A percentile compares a stretch with the other conserved stretches of the same genome.
Conservation (phyloP, 2,113 vertebrate genomes). For the Microcebus jonahi region DNA sequence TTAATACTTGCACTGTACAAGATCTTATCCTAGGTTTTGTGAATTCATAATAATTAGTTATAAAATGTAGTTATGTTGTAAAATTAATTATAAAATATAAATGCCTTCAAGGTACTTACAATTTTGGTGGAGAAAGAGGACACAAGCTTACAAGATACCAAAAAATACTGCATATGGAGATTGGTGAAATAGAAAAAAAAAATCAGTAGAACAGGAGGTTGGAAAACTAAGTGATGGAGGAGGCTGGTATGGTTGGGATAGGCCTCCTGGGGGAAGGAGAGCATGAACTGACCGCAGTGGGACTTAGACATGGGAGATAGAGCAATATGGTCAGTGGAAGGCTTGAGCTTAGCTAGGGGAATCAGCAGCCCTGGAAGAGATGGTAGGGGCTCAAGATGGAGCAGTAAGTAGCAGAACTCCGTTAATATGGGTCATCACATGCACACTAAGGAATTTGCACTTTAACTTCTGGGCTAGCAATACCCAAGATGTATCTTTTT, state of each 20-base stretch:
- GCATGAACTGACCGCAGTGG: not conserved
- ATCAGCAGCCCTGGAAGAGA: not conserved
- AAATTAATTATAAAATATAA: not conserved
- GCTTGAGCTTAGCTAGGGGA: not conserved
- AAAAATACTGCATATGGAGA: not conserved
- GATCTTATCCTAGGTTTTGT: not conserved
- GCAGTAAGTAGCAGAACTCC: not conserved
- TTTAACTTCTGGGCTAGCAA: not conserved
- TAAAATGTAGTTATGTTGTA: not conserved
- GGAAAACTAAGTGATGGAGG: not conserved
- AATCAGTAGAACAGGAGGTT: not conserved
- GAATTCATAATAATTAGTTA: not conserved
- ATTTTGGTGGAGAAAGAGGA: not conserved
- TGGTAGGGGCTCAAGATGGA: not conserved
- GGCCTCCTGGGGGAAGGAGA: not conserved
- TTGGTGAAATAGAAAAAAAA: not conserved
- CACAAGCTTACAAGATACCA: not conserved
- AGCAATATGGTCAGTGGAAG: not conserved
- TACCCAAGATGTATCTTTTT: not conserved
- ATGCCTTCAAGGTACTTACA: not conserved
- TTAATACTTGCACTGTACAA: not conserved
- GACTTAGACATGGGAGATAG: not conserved
- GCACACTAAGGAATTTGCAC: not conserved
- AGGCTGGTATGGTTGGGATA: not conserved
- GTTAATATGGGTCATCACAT: accelerated